These are phyloP conservation scores for Stylophora pistillata DNA, from an alignment of 64 coral and sea anemone genomes.

Conservation along the genomic window DNA sequence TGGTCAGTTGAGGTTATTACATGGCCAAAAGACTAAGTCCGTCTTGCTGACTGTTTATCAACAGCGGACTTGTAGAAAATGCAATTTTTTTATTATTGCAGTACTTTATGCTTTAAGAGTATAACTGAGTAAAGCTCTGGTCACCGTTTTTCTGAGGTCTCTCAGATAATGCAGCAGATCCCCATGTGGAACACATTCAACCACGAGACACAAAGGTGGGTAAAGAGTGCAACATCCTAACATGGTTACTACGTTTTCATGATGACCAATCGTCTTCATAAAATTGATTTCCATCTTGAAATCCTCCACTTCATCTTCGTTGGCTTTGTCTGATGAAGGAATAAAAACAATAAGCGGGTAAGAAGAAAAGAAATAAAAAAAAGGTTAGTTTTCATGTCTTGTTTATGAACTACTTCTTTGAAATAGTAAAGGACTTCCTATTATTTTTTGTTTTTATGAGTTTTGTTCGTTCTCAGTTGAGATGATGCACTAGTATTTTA, in stretches of 20 bases:
- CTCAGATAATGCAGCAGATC: constrained; percentile 86
- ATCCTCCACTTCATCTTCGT: constrained; percentile 83
- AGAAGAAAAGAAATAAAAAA: neutral
- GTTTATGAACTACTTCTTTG: neutral
- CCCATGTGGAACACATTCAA: constrained; percentile 86
- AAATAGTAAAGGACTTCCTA: neutral
- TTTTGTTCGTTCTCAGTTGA: no score
- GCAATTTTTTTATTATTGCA: no score
- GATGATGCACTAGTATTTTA: no score
- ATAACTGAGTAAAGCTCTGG: neutral
- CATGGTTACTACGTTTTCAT: constrained; percentile 92
- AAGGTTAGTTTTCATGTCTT: neutral
- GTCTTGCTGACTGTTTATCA: no score
- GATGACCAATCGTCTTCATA: constrained; percentile 91
- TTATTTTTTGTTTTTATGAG: no score
- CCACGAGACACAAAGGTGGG: constrained; percentile 76
- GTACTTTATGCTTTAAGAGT: no score
- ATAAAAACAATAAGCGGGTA: neutral
- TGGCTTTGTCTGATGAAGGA: constrained; percentile 70
- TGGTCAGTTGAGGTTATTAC: no score
- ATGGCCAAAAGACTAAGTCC: no score
- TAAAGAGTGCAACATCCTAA: constrained; percentile 89
- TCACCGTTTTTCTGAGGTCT: constrained; percentile 80
- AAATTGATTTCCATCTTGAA: constrained; percentile 95
- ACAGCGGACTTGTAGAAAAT: no score